These are phyloP conservation scores for Taurulus bubalis DNA, from an alignment of 2,113 vertebrate species.

Conservation along the genomic window DNA sequence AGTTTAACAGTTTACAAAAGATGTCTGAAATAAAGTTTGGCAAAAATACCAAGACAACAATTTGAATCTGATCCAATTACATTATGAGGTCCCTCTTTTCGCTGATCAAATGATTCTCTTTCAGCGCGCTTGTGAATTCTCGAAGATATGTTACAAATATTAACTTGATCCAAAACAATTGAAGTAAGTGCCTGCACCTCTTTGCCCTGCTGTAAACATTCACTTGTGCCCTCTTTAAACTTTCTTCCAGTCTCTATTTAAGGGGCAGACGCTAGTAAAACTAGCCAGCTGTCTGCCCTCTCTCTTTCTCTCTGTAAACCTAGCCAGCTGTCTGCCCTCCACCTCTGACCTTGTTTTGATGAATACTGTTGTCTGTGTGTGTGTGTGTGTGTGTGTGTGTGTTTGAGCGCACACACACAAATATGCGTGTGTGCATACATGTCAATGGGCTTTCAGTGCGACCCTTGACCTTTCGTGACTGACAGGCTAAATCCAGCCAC, in stretches of 20 bases:
- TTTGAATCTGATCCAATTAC: conserved; percentile 19
- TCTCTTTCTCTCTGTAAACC: conserved; percentile 68
- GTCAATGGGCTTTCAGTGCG: conserved; percentile 63
- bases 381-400: conserved; percentile 21
- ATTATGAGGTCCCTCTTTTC: not conserved
- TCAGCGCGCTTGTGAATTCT: conserved; percentile 36
- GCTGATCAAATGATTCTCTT: conserved; percentile 29
- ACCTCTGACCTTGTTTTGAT: conserved; percentile 79
- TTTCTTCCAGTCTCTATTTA: conserved; percentile 72
- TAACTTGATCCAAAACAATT: conserved; percentile 54
- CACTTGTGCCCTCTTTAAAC: conserved; percentile 74
- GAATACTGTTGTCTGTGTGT: conserved; percentile 60
- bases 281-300: conserved; percentile 71
- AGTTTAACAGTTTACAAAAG: conserved; percentile 29
- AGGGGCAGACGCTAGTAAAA: conserved; percentile 75
- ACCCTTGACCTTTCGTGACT: conserved; percentile 73
- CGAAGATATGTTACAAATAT: conserved; percentile 26
- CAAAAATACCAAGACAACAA: conserved; percentile 39
- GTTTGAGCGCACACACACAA: conserved; percentile 12
- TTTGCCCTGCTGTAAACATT: conserved; percentile 69
- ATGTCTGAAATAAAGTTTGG: conserved; percentile 20
- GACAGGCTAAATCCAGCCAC: conserved; percentile 75
- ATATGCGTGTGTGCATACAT: conserved; percentile 50
- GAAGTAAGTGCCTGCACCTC: conserved; percentile 62
- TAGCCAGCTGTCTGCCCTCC: conserved; percentile 79